Conservation (phyloP, 1,140 invertebrate species). For the Acyrthosiphon pisum region DNA sequence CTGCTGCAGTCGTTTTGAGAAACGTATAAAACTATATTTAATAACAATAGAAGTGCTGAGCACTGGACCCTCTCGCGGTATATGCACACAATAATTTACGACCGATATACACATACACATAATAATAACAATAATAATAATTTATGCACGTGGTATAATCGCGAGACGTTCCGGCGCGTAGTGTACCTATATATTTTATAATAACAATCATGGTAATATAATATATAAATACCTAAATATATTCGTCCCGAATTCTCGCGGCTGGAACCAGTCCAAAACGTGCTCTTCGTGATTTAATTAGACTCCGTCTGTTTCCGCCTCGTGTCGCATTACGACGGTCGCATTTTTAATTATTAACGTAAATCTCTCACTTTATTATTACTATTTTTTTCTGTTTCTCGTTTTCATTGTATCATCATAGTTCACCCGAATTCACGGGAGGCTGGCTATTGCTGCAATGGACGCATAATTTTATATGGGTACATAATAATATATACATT, state of each 20-base stretch:
- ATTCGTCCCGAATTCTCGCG: conserved; percentile 5
- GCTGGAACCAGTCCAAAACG: conserved; percentile 29
- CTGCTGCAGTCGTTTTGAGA: background rate
- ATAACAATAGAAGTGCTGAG: background rate
- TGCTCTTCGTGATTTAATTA: background rate
- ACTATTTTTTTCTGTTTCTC: background rate
- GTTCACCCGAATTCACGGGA: background rate
- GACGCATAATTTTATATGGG: background rate
- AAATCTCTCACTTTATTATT: background rate
- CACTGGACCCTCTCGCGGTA: background rate
- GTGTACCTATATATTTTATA: background rate
- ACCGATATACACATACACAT: background rate
- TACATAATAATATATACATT: background rate
- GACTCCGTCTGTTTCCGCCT: background rate
- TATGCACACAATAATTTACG: background rate
- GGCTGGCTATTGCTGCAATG: background rate
- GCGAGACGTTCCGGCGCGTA: background rate
- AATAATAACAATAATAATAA: background rate
- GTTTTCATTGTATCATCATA: background rate
- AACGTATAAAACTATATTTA: background rate
- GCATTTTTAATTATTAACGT: background rate
- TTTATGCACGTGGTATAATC: background rate
- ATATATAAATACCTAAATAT: background rate
- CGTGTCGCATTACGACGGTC: background rate
- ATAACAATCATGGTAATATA: background rate